Conservation (phyloP, 2,888 invertebrate genomes). For the Rhabditoides inermis region DNA sequence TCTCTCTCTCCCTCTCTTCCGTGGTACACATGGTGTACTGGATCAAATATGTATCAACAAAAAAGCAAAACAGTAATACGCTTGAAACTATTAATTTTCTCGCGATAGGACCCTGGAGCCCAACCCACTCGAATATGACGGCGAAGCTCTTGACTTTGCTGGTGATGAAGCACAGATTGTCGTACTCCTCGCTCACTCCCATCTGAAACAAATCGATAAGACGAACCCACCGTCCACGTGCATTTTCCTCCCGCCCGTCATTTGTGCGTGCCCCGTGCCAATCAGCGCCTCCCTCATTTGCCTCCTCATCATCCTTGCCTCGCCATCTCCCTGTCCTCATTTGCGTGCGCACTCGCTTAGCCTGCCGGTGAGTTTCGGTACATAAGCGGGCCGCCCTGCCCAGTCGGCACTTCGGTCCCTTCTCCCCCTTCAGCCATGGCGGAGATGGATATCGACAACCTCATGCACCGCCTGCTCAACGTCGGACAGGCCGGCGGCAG, state of each 20-base stretch:
- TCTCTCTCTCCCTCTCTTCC: too few species aligned
- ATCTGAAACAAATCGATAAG: too few species aligned
- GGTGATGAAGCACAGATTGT: constrained; percentile 10
- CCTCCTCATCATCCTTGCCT: neutral
- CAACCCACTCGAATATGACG: constrained; percentile 16
- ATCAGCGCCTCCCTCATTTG: neutral
- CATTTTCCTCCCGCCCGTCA: neutral
- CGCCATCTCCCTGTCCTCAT: neutral
- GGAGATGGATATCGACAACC: constrained; percentile 21
- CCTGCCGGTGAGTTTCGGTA: too few species aligned
- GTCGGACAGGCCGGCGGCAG: constrained; percentile 25
- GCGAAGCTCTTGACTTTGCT: constrained; percentile 16
- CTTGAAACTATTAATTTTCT: neutral
- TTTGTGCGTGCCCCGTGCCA: neutral
- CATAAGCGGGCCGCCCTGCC: too few species aligned
- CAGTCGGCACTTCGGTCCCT: too few species aligned
- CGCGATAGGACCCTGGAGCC: neutral
- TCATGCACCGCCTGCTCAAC: constrained; percentile 24
- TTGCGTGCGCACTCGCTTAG: too few species aligned
- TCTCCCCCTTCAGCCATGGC: neutral
- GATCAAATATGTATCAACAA: too few species aligned
- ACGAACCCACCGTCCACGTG: too few species aligned
- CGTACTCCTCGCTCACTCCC: constrained; percentile 20
- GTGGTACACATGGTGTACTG: too few species aligned
- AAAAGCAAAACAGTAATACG: too few species aligned